phyloP scores from a whole-genome alignment of 2,113 vertebrate species.

The Lampris incognitus region DNA sequence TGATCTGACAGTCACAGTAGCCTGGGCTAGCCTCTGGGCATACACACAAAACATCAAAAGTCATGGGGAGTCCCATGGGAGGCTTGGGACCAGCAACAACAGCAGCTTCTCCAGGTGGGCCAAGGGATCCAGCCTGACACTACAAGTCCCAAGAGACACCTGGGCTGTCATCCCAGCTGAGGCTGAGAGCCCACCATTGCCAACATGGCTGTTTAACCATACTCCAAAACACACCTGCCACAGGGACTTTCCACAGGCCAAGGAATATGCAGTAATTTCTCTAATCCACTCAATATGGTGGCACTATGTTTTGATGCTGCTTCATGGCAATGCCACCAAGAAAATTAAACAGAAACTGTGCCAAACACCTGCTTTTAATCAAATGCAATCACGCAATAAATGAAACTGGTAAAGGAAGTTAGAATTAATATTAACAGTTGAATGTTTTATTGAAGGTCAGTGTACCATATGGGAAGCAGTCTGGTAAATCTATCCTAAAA shows the following conservation, averaged over 20 bases:
- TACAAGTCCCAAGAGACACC: constrained; percentile 73
- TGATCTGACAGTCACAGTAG: constrained; percentile 44
- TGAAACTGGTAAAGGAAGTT: constrained; percentile 18
- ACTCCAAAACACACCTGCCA: constrained; percentile 79
- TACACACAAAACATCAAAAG: constrained; percentile 63
- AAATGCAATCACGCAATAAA: constrained; percentile 57
- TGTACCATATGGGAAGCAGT: constrained; percentile 4
- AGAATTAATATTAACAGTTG: constrained; percentile 48
- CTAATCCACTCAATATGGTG: constrained; percentile 83
- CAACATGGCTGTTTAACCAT: constrained; percentile 78
- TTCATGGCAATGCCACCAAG: constrained; percentile 58
- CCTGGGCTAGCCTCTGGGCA: constrained; percentile 44
- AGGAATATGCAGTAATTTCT: constrained; percentile 74
- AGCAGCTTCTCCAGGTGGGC: constrained; percentile 77
- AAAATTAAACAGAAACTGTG: constrained; percentile 72
- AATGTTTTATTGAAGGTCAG: constrained; percentile 26
- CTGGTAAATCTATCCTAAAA: neutral
- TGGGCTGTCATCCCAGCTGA: constrained; percentile 78
- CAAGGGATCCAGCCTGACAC: constrained; percentile 72
- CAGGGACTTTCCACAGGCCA: constrained; percentile 65
- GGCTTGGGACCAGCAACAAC: constrained; percentile 48
- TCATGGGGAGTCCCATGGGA: constrained; percentile 57
- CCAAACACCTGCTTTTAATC: constrained; percentile 75
- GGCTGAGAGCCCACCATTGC: constrained; percentile 61
- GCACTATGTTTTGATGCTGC: constrained; percentile 50